Evolutionary conservation across 2,113 vertebrate species (phyloP).

Genomic region (Caranx ignobilis): DNA sequence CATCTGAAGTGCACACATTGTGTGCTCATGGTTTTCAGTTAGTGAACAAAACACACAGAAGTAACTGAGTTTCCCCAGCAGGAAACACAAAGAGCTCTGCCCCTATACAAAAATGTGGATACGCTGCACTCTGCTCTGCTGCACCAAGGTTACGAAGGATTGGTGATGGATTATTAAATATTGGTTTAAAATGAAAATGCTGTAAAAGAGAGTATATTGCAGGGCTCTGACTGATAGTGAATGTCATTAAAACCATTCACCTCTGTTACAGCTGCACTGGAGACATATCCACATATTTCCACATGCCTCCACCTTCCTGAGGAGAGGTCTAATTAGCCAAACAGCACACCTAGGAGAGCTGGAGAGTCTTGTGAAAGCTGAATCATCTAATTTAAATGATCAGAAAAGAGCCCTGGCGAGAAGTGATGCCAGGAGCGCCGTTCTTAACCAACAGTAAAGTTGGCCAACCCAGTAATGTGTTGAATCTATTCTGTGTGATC

Average conservation of each 20-base stretch:
- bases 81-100: conserved; percentile 9
- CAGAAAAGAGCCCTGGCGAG: not conserved
- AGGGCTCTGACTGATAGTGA: not conserved
- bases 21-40: not conserved
- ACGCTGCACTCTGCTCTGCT: not conserved
- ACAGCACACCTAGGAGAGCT: conserved; percentile 9
- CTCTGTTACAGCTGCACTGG: not conserved
- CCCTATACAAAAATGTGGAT: not conserved
- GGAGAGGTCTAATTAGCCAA: not conserved
- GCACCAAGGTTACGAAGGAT: not conserved
- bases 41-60: not conserved
- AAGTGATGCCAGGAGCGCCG: not conserved
- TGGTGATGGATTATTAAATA: not conserved
- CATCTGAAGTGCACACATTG: not conserved
- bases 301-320: not conserved
- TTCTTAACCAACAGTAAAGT: not conserved
- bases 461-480: not conserved
- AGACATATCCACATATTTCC: too few relatives aligned
- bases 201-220: not conserved
- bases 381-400: not conserved
- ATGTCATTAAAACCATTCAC: not conserved
- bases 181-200: not conserved
- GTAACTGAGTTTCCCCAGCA: not conserved
- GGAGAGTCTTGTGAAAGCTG: not conserved
- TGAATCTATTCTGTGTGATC: not conserved